A percentile compares a stretch with the other conserved stretches of the same genome.
phyloP scores from a whole-genome alignment of 64 coral and sea anemone species.

The Actinia tenebrosa region DNA sequence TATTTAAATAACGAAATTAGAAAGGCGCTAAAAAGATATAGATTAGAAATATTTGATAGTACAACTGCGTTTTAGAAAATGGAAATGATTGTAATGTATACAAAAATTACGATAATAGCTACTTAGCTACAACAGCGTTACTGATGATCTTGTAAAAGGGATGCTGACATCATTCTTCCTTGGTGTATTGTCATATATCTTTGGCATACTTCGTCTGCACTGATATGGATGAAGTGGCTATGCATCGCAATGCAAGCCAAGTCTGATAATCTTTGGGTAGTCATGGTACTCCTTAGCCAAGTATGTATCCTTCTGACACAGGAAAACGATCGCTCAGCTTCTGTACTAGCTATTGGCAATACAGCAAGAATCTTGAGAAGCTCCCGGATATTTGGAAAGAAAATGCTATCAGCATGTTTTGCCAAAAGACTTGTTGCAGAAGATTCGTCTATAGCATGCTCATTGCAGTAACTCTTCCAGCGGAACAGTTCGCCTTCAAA shows the following conservation, averaged over 20 bases:
- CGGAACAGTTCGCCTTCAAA: slow-evolving; percentile 31
- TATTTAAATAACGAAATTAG: slow-evolving; percentile 12
- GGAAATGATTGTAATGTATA: background rate
- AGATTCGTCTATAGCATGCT: no score
- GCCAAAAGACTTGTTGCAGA: slow-evolving; percentile 23
- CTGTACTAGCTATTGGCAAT: slow-evolving; percentile 43
- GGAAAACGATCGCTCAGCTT: slow-evolving; percentile 49
- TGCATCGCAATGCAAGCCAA: slow-evolving; percentile 48
- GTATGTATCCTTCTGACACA: slow-evolving; percentile 46
- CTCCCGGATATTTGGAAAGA: slow-evolving; percentile 42
- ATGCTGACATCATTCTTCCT: background rate
- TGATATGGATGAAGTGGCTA: slow-evolving; percentile 39
- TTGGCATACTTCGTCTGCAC: slow-evolving; percentile 32
- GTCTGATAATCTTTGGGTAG: slow-evolving; percentile 26
- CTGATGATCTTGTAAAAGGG: background rate
- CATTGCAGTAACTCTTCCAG: no score
- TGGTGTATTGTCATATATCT: slow-evolving; percentile 21
- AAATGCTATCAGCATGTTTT: background rate
- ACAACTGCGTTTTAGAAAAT: background rate
- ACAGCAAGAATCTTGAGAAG: slow-evolving; percentile 40
- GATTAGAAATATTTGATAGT: background rate
- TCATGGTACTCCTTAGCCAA: slow-evolving; percentile 43
- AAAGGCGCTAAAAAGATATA: slow-evolving; percentile 14
- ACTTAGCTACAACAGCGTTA: background rate
- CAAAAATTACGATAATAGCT: background rate